These are phyloP conservation scores for Hybognathus amarus DNA, from an alignment of 2,797 vertebrate genomes.

Conservation along the genomic window DNA sequence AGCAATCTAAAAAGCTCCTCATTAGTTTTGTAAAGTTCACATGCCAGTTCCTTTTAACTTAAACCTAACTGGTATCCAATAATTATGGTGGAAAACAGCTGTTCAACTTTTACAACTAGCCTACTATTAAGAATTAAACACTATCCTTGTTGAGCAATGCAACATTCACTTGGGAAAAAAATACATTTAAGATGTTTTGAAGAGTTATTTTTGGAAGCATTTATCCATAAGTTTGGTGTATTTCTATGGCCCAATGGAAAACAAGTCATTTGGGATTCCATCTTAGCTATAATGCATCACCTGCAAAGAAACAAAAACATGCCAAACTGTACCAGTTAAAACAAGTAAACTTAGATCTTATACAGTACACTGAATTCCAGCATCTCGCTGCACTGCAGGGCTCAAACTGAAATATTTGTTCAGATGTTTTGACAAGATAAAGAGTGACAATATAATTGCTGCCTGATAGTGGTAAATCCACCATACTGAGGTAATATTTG, in stretches of 20 bases:
- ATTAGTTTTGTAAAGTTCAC: neutral
- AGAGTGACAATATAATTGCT: slow-evolving; percentile 55
- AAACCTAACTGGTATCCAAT: neutral
- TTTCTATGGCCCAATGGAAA: slow-evolving; percentile 47
- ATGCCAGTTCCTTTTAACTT: slow-evolving; percentile 2
- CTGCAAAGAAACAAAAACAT: slow-evolving; percentile 54
- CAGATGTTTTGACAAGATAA: slow-evolving; percentile 49
- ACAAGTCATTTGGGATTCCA: slow-evolving; percentile 34
- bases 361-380: slow-evolving; percentile 56
- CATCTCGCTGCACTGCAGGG: slow-evolving; percentile 47
- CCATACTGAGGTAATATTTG: slow-evolving; percentile 38
- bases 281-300: slow-evolving; percentile 43
- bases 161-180: slow-evolving; percentile 11
- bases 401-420: slow-evolving; percentile 58
- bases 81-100: slow-evolving; percentile 28
- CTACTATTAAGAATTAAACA: slow-evolving; percentile 20
- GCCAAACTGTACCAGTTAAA: slow-evolving; percentile 49
- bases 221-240: slow-evolving; percentile 24
- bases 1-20: neutral
- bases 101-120: slow-evolving; percentile 15
- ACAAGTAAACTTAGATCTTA: slow-evolving; percentile 56
- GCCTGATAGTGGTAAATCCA: slow-evolving; percentile 35
- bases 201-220: slow-evolving; percentile 49
- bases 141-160: neutral
- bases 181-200: slow-evolving; percentile 12